Base-by-base conservation (phyloP, 2,113 vertebrate species). In the Rissa tridactyla region DNA sequence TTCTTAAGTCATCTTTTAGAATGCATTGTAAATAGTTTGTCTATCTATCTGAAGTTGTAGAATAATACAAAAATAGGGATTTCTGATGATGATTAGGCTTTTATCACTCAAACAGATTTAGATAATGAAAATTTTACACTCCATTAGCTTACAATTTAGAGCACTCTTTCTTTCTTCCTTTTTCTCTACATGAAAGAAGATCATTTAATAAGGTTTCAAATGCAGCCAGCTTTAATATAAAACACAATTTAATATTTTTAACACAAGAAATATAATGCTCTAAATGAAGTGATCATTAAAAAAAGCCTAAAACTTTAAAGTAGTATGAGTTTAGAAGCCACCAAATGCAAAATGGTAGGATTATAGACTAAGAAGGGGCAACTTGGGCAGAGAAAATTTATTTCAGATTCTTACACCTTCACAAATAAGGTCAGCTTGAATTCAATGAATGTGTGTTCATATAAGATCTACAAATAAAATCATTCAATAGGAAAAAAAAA, bases 111-210 rank as follows among this genome's bases (percentile, higher is more conserved):
- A 86, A 46, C 7, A 49, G 13, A 77, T 42, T 65, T 65, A 86
- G 79, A 69, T 95, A 73, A 91, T 19, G 23, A 82, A 58, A 46
- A 83, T 57, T 83, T 94, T 89, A 73, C 5, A 4, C 36, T 75
- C n/a, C 51, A 78, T 86, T 94, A 92, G 15, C 7, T 92, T 81
- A 73, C 19, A 80, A 51, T 72, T 92, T 80, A 47, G 20, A 73
- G 15, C 10, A 38, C 17, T 82, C 19, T 78, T 68, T 77, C 12
- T 58, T 70, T 47, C 60, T 92, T 84, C 29, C n/a, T 62, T 46
- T 36, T 71, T 77, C 19, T 70, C 51, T 46, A 73, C 23, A 36
- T 66, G 64, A 94, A 89, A 92, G 38, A 69, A 51, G 9, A 65
- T 14, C 19, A 46, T 95, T 77, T 57, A 40, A 34, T 36, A 62